Percentiles rank a stretch among this genome's conserved stretches.
Evolutionary conservation across 2,888 invertebrate genomes (phyloP).

Genomic region (Dynastes tityus): DNA sequence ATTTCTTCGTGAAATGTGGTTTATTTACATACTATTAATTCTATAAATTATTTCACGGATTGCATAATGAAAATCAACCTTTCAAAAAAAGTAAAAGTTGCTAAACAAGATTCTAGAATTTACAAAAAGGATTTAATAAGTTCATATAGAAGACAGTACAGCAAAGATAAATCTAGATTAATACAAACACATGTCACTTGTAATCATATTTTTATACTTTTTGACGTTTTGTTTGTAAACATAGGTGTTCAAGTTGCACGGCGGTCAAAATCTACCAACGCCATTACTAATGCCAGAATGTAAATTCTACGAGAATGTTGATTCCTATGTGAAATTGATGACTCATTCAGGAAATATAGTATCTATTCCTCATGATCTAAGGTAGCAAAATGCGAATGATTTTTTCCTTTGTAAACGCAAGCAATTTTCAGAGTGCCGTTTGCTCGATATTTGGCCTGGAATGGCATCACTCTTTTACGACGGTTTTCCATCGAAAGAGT

Average conservation of each 20-base stretch:
- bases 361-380: slow-evolving; percentile 88
- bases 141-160: no score
- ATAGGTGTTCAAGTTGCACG: slow-evolving; percentile 83
- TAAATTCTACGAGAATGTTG: slow-evolving; percentile 74
- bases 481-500: slow-evolving; percentile 91
- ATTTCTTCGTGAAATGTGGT: no score
- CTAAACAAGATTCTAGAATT: no score
- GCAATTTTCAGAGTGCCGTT: slow-evolving; percentile 76
- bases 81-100: no score
- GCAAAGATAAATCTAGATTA: no score
- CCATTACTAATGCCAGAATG: slow-evolving; percentile 87
- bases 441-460: slow-evolving; percentile 87
- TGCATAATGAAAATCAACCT: no score
- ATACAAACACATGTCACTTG: no score
- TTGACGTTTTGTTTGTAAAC: slow-evolving; percentile 8
- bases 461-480: slow-evolving; percentile 83
- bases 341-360: slow-evolving; percentile 90
- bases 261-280: slow-evolving; percentile 84
- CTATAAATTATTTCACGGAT: no score
- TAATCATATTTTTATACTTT: slow-evolving; percentile 14
- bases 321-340: slow-evolving; percentile 85
- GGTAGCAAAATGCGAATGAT: slow-evolving; percentile 66
- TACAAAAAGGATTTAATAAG: no score
- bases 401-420: background rate
- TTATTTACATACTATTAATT: no score